Conservation (phyloP, 2,888 invertebrate genomes). For the Tinea trinotella region DNA sequence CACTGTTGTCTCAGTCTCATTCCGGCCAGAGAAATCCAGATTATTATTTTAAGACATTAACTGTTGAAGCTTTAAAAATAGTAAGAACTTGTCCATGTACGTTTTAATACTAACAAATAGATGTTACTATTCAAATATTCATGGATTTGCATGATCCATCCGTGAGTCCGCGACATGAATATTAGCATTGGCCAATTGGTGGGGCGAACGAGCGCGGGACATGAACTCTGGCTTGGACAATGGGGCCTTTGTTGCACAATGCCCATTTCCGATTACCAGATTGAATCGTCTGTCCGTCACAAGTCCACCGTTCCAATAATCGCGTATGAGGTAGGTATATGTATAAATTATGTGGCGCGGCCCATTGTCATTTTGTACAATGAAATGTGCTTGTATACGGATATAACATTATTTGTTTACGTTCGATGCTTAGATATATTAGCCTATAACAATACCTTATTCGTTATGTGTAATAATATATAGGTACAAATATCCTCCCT, state of each 20-base stretch:
- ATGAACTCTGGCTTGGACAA: conserved; percentile 41
- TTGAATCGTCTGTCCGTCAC: conserved; percentile 60
- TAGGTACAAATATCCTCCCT: too few relatives aligned
- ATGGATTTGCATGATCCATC: conserved; percentile 11
- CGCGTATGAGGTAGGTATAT: conserved; percentile 24
- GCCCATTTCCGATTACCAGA: conserved; percentile 70
- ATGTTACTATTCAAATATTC: conserved; percentile 7
- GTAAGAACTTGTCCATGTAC: neutral
- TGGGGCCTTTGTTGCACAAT: conserved; percentile 64
- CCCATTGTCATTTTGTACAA: conserved; percentile 10
- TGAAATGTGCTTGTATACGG: neutral
- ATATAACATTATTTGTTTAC: neutral
- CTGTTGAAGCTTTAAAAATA: neutral
- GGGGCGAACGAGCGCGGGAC: conserved; percentile 18
- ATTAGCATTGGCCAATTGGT: neutral
- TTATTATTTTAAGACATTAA: neutral
- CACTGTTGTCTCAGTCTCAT: too few relatives aligned
- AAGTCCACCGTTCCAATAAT: conserved; percentile 49
- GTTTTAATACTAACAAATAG: conserved; percentile 14
- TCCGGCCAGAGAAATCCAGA: too few relatives aligned
- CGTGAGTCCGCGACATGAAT: conserved; percentile 16
- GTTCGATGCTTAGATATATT: neutral
- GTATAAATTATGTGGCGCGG: conserved; percentile 10
- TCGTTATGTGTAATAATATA: too few relatives aligned
- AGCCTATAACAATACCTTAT: too few relatives aligned